Conservation (phyloP, 2,113 vertebrate genomes). For the Takifugu flavidus region DNA sequence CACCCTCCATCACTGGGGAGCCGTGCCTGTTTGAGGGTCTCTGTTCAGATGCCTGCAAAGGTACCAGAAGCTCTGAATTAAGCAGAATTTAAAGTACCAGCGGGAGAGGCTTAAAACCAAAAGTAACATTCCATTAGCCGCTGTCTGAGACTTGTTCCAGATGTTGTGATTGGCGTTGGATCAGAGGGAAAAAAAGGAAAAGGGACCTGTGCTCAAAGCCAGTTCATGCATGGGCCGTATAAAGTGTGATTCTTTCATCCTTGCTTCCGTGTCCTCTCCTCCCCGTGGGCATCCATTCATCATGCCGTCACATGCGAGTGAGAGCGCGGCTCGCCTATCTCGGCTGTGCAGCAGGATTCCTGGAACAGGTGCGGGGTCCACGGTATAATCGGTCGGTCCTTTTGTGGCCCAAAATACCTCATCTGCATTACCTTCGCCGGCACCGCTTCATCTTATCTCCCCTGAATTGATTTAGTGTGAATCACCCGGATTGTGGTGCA, state of each 20-base stretch:
- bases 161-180: background rate
- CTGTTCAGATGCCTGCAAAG: conserved; percentile 9
- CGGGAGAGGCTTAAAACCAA: background rate
- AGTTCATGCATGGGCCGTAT: conserved; percentile 42
- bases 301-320: conserved; percentile 44
- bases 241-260: conserved; percentile 34
- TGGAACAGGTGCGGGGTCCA: conserved; percentile 34
- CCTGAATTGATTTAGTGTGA: conserved; percentile 49
- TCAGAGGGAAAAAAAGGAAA: background rate
- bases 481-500: conserved; percentile 34
- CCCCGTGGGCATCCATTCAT: conserved; percentile 56
- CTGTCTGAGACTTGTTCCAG: conserved; percentile 35
- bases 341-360: conserved; percentile 30
- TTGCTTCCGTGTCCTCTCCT: conserved; percentile 28
- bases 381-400: conserved; percentile 55
- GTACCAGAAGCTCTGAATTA: conserved; percentile 24
- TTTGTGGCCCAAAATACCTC: conserved; percentile 53
- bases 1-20: too few species aligned
- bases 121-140: conserved; percentile 32
- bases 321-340: conserved; percentile 34
- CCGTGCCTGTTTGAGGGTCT: too few species aligned
- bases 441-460: conserved; percentile 48
- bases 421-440: conserved; percentile 57
- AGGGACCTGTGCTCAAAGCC: conserved; percentile 27
- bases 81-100: conserved; percentile 36